Evolutionary conservation across 2,113 vertebrate species (phyloP).

Genomic region (Progne subis): DNA sequence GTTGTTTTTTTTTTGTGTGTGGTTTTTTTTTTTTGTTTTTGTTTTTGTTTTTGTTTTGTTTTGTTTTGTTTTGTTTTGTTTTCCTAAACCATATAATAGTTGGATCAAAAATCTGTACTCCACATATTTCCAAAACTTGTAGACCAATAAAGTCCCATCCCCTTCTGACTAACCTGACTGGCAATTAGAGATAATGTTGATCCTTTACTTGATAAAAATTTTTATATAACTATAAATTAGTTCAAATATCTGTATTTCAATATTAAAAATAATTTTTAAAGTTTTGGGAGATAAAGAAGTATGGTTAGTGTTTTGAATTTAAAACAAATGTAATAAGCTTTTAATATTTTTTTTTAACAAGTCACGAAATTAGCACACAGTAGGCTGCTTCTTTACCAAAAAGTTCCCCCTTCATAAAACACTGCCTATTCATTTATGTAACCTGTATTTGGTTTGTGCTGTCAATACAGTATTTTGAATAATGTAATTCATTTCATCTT

Average conservation of each 20-base stretch:
- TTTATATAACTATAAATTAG: neutral
- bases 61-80: neutral
- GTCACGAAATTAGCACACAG: neutral
- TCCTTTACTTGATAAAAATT: neutral
- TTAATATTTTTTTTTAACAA: neutral
- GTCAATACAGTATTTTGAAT: neutral
- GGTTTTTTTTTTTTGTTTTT: no score
- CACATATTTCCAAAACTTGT: neutral
- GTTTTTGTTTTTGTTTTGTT: no score
- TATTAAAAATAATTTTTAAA: neutral
- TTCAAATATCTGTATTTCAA: neutral
- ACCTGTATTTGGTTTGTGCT: neutral
- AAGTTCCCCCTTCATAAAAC: neutral
- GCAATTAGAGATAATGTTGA: neutral
- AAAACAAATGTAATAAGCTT: neutral
- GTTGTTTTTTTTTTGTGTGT: no score
- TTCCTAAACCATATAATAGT: neutral
- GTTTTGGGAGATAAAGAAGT: neutral
- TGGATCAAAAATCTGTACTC: neutral
- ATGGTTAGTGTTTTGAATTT: neutral
- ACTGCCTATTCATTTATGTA: neutral
- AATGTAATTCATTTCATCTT: neutral
- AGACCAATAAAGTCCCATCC: neutral
- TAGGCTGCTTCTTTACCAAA: neutral
- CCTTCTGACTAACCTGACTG: neutral